Conservation (phyloP, 2,797 vertebrate species). For the Sylvilagus floridanus region DNA sequence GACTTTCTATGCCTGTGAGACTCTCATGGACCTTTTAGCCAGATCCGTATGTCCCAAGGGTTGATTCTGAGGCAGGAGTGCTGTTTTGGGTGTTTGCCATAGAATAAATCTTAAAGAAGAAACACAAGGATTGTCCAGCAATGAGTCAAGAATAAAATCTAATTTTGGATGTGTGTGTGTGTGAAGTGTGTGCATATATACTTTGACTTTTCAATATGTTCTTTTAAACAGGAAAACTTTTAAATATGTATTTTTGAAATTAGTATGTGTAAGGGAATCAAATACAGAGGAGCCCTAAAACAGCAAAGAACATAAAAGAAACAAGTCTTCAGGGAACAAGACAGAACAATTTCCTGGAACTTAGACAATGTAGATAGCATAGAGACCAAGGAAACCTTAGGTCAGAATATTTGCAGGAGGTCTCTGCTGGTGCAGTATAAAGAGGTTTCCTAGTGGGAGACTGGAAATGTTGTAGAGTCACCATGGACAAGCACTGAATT, state of each 20-base stretch:
- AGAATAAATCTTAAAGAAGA: neutral
- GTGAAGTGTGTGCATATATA: neutral
- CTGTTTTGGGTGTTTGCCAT: too few species aligned
- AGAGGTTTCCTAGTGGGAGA: neutral
- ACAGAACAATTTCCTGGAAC: neutral
- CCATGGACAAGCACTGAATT: neutral
- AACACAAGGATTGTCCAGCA: neutral
- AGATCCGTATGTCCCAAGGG: too few species aligned
- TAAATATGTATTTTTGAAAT: neutral
- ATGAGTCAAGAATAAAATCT: neutral
- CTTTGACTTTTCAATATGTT: neutral
- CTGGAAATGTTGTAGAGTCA: neutral
- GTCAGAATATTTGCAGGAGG: neutral
- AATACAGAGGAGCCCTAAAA: neutral
- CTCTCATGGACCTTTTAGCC: too few species aligned
- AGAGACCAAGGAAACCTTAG: neutral
- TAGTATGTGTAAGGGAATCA: neutral
- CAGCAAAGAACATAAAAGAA: neutral
- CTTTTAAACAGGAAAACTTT: neutral
- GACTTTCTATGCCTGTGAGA: too few species aligned
- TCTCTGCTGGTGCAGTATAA: neutral
- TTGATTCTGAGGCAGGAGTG: too few species aligned
- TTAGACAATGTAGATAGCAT: neutral
- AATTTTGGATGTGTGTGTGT: too few species aligned
- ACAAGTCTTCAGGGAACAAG: neutral